Conservation (phyloP, 1,140 invertebrate genomes). For the Aethina tumida region DNA sequence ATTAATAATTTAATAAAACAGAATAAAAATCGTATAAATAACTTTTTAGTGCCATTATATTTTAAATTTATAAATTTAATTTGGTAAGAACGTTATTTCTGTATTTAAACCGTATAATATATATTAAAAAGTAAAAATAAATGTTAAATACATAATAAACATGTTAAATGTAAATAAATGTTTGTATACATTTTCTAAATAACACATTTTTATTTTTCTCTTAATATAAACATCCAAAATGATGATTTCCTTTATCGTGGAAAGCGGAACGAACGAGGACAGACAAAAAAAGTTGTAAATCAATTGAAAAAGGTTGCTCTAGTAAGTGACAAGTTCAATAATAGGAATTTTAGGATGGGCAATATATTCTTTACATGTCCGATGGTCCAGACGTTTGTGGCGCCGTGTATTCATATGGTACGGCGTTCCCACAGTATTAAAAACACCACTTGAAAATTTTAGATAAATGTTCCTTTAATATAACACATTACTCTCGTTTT, state of each 20-base stretch:
- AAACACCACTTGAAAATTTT: slow-evolving; percentile 21
- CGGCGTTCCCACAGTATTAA: slow-evolving; percentile 20
- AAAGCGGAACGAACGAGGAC: neutral
- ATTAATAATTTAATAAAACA: no score
- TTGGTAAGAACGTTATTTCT: no score
- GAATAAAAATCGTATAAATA: no score
- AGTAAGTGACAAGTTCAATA: neutral
- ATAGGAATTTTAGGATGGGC: neutral
- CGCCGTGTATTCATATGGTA: slow-evolving; percentile 19
- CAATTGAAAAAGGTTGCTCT: slow-evolving; percentile 1
- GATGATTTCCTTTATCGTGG: neutral
- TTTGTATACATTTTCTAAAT: no score
- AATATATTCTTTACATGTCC: slow-evolving; percentile 11
- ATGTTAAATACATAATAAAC: no score
- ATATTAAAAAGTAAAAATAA: no score
- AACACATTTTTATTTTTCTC: no score
- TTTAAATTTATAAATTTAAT: no score
- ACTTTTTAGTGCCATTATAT: no score
- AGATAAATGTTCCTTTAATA: slow-evolving; percentile 23
- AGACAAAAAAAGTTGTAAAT: slow-evolving; percentile 1
- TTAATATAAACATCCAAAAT: neutral
- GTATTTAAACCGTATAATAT: no score
- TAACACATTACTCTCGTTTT: slow-evolving; percentile 13
- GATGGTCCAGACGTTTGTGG: slow-evolving; percentile 14
- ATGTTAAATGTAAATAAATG: no score